Conservation (phyloP, 1,140 invertebrate genomes). For the Propsilocerus akamusi region DNA sequence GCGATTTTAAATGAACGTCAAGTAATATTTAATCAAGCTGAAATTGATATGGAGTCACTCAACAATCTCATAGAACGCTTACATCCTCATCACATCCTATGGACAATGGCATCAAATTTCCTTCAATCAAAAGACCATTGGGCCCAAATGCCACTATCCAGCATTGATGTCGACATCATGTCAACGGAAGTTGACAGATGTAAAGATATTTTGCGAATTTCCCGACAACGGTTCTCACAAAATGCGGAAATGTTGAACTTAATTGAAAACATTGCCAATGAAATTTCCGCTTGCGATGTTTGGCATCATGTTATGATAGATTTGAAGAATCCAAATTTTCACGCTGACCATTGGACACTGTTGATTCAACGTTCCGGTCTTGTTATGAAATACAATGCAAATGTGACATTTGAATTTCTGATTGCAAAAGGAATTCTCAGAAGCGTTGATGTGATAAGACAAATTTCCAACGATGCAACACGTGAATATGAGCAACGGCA, state of each 20-base stretch:
- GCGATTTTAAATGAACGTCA: not conserved
- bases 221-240: not conserved
- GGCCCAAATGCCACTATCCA: not conserved
- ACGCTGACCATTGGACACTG: not conserved
- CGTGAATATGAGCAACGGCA: not conserved
- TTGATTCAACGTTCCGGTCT: not conserved
- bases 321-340: not conserved
- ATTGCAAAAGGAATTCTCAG: not conserved
- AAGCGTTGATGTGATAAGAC: not conserved
- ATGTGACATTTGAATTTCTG: not conserved
- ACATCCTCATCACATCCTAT: not conserved
- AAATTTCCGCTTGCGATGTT: not conserved
- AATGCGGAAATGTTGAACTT: not conserved
- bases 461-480: not conserved
- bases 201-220: not conserved
- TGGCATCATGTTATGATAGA: not conserved
- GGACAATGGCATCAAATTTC: constrained; percentile 1
- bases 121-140: not conserved
- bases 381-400: not conserved
- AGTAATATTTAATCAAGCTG: not conserved
- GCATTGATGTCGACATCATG: not conserved
- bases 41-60: not conserved
- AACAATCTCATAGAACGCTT: not conserved
- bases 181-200: not conserved
- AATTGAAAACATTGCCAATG: not conserved